Percentiles rank a stretch among this genome's conserved stretches.
Conservation (phyloP, 2,797 vertebrate species). For the Ispidina picta region DNA sequence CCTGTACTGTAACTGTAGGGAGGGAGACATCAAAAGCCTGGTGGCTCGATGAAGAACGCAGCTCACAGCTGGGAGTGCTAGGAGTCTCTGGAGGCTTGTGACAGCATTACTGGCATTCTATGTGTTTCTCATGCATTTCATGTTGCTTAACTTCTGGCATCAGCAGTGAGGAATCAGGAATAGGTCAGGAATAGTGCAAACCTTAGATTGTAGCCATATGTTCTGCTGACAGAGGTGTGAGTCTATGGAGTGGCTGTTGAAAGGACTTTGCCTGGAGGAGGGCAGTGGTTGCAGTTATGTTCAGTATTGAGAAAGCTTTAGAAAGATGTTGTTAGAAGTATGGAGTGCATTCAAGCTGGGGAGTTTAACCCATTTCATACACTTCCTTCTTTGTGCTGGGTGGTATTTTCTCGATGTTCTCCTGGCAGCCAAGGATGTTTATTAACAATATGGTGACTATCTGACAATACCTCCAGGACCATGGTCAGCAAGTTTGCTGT, state of each 20-base stretch:
- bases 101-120: not conserved
- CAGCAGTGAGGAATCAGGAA: not conserved
- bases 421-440: not conserved
- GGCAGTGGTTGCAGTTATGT: not conserved
- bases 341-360: not conserved
- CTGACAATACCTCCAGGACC: not conserved
- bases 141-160: not conserved
- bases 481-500: not conserved
- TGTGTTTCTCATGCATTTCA: not conserved
- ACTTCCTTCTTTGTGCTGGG: not conserved
- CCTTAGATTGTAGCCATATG: not conserved
- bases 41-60: not conserved
- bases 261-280: not conserved
- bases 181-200: not conserved
- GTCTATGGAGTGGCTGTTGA: not conserved
- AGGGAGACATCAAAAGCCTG: not conserved
- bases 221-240: not conserved
- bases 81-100: not conserved
- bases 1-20: not conserved
- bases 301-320: not conserved
- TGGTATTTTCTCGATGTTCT: not conserved
- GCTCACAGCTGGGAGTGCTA: not conserved
- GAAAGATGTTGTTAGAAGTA: not conserved
- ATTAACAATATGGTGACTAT: not conserved
- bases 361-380: not conserved